These are phyloP conservation scores for Apostichopus parvimensis DNA, from an alignment of 35 echinoderm and acorn worm species.

Conservation along the genomic window DNA sequence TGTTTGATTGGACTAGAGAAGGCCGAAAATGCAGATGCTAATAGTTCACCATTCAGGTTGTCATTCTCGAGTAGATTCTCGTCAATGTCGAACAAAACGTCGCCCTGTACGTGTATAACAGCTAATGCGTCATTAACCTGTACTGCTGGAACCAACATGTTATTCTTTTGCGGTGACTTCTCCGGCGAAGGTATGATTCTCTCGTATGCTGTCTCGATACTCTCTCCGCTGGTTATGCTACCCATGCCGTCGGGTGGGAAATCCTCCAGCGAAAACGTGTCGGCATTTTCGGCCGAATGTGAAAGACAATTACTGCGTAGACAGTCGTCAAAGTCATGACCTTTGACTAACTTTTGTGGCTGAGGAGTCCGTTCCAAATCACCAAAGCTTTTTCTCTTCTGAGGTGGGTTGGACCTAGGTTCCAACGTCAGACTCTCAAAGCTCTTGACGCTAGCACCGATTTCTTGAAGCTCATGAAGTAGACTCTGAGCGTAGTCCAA, in stretches of 20 bases:
- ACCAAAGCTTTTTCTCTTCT: slow-evolving; percentile 75
- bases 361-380: slow-evolving; percentile 52
- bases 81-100: slow-evolving; percentile 35
- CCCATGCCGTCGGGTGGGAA: slow-evolving; percentile 59
- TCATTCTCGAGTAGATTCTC: slow-evolving; percentile 33
- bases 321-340: slow-evolving; percentile 13
- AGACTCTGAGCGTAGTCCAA: slow-evolving; percentile 91
- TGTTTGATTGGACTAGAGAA: slow-evolving; percentile 2
- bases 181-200: slow-evolving; percentile 58
- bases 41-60: neutral
- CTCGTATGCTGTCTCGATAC: slow-evolving; percentile 82
- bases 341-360: slow-evolving; percentile 80
- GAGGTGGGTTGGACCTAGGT: slow-evolving; percentile 64
- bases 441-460: slow-evolving; percentile 84
- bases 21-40: neutral
- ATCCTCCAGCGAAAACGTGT: slow-evolving; percentile 50
- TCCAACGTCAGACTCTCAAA: slow-evolving; percentile 93
- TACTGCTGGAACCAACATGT: neutral
- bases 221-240: slow-evolving; percentile 72
- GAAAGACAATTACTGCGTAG: slow-evolving; percentile 16
- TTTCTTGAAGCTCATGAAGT: slow-evolving; percentile 79
- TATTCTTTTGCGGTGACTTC: slow-evolving; percentile 46
- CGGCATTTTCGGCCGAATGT: slow-evolving; percentile 38
- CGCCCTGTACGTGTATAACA: neutral
- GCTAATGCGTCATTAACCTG: neutral